These are phyloP conservation scores for Ecdyonurus torrentis DNA, from an alignment of 2,888 invertebrate species.

Conservation along the genomic window DNA sequence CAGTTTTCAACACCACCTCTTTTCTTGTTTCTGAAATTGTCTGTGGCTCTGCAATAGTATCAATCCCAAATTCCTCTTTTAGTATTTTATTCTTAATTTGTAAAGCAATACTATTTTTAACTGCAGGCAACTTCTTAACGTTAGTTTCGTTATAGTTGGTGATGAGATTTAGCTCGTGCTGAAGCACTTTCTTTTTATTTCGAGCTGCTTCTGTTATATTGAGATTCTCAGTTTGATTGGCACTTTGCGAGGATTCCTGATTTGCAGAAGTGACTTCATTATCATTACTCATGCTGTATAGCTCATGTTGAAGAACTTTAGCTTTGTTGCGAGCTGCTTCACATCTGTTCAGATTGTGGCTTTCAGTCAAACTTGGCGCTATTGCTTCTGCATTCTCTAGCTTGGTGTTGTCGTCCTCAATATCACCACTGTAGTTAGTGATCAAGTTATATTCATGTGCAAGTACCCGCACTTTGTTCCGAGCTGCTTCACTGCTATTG, in stretches of 20 bases:
- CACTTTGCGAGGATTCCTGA: not conserved
- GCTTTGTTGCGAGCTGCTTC: not conserved
- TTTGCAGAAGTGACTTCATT: not conserved
- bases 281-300: not conserved
- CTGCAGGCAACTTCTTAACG: too few relatives aligned
- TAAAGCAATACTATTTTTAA: too few relatives aligned
- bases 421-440: not conserved
- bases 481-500: slow-evolving; percentile 35
- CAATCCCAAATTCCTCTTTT: too few relatives aligned
- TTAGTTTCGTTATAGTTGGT: too few relatives aligned
- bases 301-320: not conserved
- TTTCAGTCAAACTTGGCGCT: not conserved
- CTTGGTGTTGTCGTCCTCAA: not conserved
- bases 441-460: slow-evolving; percentile 34
- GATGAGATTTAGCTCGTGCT: not conserved
- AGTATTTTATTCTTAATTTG: too few relatives aligned
- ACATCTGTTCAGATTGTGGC: not conserved
- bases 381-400: not conserved
- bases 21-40: too few relatives aligned
- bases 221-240: not conserved
- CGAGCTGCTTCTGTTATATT: not conserved
- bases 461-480: slow-evolving; percentile 41
- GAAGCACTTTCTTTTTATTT: not conserved
- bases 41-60: too few relatives aligned
- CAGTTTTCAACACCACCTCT: too few relatives aligned